phyloP scores from a whole-genome alignment of 2,113 vertebrate genomes.

The Pelvicachromis taeniatus region DNA sequence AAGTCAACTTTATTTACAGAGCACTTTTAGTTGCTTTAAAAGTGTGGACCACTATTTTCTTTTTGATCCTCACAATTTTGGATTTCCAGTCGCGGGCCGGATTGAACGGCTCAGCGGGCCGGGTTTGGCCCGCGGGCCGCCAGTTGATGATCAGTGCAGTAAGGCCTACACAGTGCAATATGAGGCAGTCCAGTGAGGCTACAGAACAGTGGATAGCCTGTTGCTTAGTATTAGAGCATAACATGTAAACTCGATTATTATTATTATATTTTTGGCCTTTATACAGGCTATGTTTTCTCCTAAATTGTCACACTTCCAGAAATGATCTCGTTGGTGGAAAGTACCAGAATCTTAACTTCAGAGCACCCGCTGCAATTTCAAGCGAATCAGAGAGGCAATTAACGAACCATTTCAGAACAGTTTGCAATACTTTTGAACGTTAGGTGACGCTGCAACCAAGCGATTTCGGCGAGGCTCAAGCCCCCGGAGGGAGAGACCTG shows the following conservation, averaged over 20 bases:
- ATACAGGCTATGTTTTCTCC: neutral
- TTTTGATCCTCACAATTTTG: too few relatives aligned
- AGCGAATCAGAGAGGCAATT: neutral
- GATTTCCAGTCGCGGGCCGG: too few relatives aligned
- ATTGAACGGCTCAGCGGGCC: too few relatives aligned
- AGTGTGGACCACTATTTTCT: too few relatives aligned
- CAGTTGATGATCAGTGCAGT: too few relatives aligned
- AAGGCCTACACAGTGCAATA: neutral
- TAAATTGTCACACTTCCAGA: neutral
- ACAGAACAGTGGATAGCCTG: neutral
- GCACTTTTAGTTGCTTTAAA: too few relatives aligned
- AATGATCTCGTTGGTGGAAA: neutral
- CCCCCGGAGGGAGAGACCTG: conserved; percentile 5
- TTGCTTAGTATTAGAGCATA: neutral
- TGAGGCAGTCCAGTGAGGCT: fast-evolving
- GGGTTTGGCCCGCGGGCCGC: too few relatives aligned
- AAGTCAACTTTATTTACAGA: too few relatives aligned
- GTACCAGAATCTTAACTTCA: neutral
- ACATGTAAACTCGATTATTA: neutral
- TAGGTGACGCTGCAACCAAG: conserved; percentile 57
- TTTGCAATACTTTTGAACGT: neutral
- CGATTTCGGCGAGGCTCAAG: neutral
- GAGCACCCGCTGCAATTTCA: neutral
- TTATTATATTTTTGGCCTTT: neutral
- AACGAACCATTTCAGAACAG: neutral